phyloP scores from a whole-genome alignment of 2,113 vertebrate species.

The Pseudonaja textilis region DNA sequence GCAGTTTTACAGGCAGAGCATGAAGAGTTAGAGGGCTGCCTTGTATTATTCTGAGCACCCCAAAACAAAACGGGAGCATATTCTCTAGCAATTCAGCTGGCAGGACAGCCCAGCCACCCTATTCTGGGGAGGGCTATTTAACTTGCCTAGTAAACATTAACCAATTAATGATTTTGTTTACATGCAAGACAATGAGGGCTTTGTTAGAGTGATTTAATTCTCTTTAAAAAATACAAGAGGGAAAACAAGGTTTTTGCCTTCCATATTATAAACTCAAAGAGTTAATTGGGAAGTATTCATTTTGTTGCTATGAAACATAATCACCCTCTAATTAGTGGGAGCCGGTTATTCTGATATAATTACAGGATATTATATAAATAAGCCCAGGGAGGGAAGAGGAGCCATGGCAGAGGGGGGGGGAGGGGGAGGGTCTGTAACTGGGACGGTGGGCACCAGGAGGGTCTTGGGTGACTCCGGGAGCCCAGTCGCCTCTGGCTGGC shows the following conservation, averaged over 20 bases:
- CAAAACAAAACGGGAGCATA: neutral
- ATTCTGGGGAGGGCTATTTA: neutral
- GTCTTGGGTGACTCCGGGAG: neutral
- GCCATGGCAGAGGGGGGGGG: accelerated
- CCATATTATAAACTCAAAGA: constrained; percentile 65
- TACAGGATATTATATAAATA: constrained; percentile 67
- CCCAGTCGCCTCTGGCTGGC: neutral
- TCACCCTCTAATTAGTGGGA: constrained; percentile 68
- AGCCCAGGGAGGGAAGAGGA: constrained; percentile 34
- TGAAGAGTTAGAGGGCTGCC: neutral
- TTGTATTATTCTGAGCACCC: neutral
- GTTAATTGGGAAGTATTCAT: constrained; percentile 72
- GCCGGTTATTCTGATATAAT: constrained; percentile 72
- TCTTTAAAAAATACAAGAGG: constrained; percentile 41
- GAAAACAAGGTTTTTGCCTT: constrained; percentile 57
- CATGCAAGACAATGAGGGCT: constrained; percentile 56
- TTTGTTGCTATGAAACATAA: constrained; percentile 75
- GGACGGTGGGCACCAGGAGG: neutral
- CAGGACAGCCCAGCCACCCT: neutral
- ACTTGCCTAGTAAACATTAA: constrained; percentile 35
- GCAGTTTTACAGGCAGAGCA: neutral
- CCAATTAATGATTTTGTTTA: constrained; percentile 53
- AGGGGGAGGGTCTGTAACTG: neutral
- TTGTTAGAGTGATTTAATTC: constrained; percentile 44
- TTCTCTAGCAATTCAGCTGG: neutral